phyloP scores from a whole-genome alignment of 2,888 invertebrate genomes.

The Rhagium mordax region DNA sequence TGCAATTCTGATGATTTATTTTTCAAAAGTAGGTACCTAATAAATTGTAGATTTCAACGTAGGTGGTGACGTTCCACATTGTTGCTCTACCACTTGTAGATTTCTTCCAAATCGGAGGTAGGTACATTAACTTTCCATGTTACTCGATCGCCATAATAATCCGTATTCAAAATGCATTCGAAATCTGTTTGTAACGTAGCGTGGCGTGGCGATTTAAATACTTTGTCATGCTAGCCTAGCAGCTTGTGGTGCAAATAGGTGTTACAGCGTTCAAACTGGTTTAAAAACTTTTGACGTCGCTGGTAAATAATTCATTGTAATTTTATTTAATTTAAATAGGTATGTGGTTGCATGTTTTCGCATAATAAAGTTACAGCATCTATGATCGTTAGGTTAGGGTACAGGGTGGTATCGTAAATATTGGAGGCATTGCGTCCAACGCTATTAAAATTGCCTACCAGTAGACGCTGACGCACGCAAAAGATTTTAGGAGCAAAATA shows the following conservation, averaged over 20 bases:
- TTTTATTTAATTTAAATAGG: slow-evolving; percentile 6
- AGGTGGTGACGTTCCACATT: too few relatives aligned
- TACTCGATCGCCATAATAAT: background rate
- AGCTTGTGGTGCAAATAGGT: slow-evolving; percentile 5
- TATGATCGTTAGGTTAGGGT: background rate
- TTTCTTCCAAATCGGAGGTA: too few relatives aligned
- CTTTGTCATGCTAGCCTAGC: background rate
- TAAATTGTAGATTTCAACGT: too few relatives aligned
- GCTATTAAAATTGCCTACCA: too few relatives aligned
- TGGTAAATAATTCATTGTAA: slow-evolving; percentile 6
- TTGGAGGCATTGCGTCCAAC: too few relatives aligned
- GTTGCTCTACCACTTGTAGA: too few relatives aligned
- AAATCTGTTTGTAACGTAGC: background rate
- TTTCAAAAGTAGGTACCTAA: too few relatives aligned
- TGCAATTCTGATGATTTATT: too few relatives aligned
- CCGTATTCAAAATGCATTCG: background rate
- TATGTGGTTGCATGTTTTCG: background rate
- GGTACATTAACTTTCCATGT: too few relatives aligned
- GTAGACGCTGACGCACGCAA: too few relatives aligned
- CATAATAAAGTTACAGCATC: slow-evolving; percentile 2
- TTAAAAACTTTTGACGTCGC: slow-evolving; percentile 7
- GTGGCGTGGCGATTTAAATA: background rate
- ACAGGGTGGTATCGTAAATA: background rate
- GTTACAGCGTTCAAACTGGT: slow-evolving; percentile 7
- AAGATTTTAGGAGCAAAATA: too few relatives aligned